Evolutionary conservation across 2,113 vertebrate species (phyloP).

Genomic region (Agapornis roseicollis): DNA sequence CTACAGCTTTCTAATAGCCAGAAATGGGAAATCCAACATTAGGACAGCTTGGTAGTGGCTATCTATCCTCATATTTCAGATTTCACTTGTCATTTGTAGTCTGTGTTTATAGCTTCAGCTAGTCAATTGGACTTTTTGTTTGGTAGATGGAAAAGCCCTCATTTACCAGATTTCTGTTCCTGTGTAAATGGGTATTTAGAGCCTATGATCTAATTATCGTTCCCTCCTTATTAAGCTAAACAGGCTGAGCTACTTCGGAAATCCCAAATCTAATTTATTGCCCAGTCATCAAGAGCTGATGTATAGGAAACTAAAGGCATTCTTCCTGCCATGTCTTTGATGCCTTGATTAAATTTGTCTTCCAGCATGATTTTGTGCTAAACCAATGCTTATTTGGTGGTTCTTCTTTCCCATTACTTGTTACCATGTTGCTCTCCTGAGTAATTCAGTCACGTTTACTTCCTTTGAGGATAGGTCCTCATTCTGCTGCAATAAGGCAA

Average conservation of each 20-base stretch:
- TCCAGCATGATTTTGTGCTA: background rate
- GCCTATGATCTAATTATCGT: background rate
- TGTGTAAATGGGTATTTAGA: background rate
- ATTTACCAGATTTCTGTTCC: background rate
- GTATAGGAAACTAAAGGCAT: background rate
- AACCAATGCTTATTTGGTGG: background rate
- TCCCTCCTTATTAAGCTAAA: constrained; percentile 2
- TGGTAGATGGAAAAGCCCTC: background rate
- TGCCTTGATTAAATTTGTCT: background rate
- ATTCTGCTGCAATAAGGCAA: background rate
- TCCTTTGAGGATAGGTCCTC: background rate
- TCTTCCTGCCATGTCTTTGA: background rate
- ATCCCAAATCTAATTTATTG: constrained; percentile 1
- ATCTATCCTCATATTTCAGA: background rate
- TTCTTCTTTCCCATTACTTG: background rate
- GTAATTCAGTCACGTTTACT: background rate
- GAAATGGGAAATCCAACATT: background rate
- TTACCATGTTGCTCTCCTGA: background rate
- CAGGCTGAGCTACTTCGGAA: background rate
- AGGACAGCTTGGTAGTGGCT: background rate
- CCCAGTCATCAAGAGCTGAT: background rate
- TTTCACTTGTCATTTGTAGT: background rate
- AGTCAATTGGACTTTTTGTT: background rate
- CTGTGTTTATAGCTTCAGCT: background rate
- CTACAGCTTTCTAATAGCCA: background rate